Percentiles rank a stretch among this genome's conserved stretches.
Conservation (phyloP, 2,113 vertebrate species). For the Pyxicephalus adspersus region DNA sequence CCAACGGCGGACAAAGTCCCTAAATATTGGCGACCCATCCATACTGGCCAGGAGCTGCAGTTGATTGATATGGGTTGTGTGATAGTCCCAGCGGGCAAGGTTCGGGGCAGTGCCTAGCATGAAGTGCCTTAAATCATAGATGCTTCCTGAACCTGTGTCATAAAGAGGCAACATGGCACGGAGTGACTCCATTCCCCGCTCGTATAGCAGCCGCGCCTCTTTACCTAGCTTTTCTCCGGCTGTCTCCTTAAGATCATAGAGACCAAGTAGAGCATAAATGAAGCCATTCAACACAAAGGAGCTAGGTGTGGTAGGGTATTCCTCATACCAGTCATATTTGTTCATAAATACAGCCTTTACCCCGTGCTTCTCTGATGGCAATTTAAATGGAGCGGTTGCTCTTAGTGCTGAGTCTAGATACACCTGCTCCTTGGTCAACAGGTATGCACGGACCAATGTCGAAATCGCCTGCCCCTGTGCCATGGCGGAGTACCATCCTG, state of each 20-base stretch:
- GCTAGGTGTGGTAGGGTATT: slow-evolving; percentile 93
- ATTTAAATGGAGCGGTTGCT: slow-evolving; percentile 88
- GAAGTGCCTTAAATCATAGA: slow-evolving; percentile 97
- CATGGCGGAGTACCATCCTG: slow-evolving; percentile 99
- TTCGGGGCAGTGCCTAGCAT: slow-evolving; percentile 93
- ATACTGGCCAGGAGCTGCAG: slow-evolving; percentile 91
- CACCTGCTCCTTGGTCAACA: slow-evolving; percentile 84
- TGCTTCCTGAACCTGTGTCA: slow-evolving; percentile 93
- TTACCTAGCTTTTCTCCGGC: slow-evolving; percentile 83
- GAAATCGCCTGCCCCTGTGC: slow-evolving; percentile 98
- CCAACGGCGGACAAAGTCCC: slow-evolving; percentile 90
- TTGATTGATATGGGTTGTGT: slow-evolving; percentile 99
- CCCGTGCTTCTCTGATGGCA: slow-evolving; percentile 86
- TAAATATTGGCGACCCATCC: slow-evolving; percentile 88
- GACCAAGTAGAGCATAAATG: slow-evolving; percentile 93
- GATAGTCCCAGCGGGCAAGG: slow-evolving; percentile 98
- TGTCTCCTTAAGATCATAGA: slow-evolving; percentile 92
- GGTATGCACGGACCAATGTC: slow-evolving; percentile 90
- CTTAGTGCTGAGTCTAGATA: slow-evolving; percentile 88
- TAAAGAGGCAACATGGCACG: slow-evolving; percentile 96
- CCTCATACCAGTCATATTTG: slow-evolving; percentile 96
- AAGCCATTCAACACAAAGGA: slow-evolving; percentile 98
- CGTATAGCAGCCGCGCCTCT: slow-evolving; percentile 84
- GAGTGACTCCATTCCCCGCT: slow-evolving; percentile 90
- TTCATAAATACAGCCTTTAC: slow-evolving; percentile 95